Conservation (phyloP, 2,888 invertebrate genomes). For the Bellardia bayeri region DNA sequence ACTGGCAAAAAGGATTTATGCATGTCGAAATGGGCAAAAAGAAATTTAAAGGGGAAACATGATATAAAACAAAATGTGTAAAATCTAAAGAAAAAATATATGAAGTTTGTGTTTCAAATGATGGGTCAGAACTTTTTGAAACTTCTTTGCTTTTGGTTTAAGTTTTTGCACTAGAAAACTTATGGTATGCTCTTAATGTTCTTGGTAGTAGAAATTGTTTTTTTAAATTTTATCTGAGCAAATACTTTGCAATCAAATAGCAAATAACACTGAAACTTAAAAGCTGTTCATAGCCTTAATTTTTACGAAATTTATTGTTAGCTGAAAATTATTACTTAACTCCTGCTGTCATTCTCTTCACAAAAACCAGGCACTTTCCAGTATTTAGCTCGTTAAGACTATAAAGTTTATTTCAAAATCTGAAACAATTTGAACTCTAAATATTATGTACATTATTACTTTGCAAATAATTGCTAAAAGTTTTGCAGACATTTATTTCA, state of each 20-base stretch:
- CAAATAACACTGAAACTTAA: too few relatives aligned
- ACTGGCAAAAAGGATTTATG: background rate
- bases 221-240: too few relatives aligned
- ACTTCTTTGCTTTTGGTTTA: too few relatives aligned
- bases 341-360: background rate
- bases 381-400: conserved; percentile 22
- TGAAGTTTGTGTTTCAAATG: too few relatives aligned
- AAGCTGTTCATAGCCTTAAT: conserved; percentile 19
- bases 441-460: conserved; percentile 22
- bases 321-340: too few relatives aligned
- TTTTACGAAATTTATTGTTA: background rate
- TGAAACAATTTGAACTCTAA: conserved; percentile 37
- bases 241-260: too few relatives aligned
- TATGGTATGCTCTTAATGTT: too few relatives aligned
- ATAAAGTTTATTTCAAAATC: background rate
- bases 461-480: conserved; percentile 27
- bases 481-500: conserved; percentile 10
- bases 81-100: background rate
- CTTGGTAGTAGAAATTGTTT: too few relatives aligned
- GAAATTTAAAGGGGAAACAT: background rate
- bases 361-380: background rate
- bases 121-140: too few relatives aligned
- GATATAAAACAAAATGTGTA: too few relatives aligned
- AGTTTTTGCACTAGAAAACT: too few relatives aligned
- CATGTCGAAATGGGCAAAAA: background rate